Percentiles rank a stretch among this genome's conserved stretches.
Conservation (phyloP, 2,888 invertebrate genomes). For the Scaptomyza tumidula region DNA sequence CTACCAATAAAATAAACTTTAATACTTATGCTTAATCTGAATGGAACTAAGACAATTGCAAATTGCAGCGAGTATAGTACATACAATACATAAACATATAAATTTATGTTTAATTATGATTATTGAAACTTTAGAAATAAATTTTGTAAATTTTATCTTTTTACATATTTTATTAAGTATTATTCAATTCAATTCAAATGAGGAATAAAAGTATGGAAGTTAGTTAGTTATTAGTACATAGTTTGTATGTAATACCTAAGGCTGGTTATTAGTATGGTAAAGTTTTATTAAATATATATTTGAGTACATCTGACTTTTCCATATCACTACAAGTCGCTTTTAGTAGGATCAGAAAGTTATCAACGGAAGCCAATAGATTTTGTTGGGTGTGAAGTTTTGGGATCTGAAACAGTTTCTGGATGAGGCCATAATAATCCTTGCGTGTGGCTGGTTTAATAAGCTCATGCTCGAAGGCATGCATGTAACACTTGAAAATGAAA, state of each 20-base stretch:
- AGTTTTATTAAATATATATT: conserved; percentile 6
- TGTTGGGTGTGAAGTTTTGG: conserved; percentile 15
- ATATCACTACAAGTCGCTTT: conserved; percentile 3
- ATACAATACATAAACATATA: not conserved
- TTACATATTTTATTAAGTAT: not conserved
- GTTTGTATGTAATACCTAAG: conserved; percentile 1
- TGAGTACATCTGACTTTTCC: not conserved
- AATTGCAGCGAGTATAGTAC: conserved; percentile 5
- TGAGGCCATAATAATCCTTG: conserved; percentile 17
- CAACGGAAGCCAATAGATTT: not conserved
- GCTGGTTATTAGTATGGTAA: conserved; percentile 13
- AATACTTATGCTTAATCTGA: not conserved
- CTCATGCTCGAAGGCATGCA: conserved; percentile 19
- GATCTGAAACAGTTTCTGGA: conserved; percentile 23
- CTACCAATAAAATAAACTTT: not conserved
- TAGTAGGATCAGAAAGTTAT: conserved; percentile 21
- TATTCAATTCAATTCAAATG: not conserved
- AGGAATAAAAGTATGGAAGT: not conserved
- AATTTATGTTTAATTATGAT: too few species aligned
- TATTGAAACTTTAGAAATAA: too few species aligned
- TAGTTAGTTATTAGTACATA: not conserved
- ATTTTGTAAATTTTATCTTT: too few species aligned
- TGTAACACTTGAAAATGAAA: conserved; percentile 32
- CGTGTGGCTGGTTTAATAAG: conserved; percentile 6
- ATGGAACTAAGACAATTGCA: not conserved